A percentile compares a stretch with the other conserved stretches of the same genome.
Evolutionary conservation across 2,797 vertebrate species (phyloP).

Genomic region (Xenentodon cancila): DNA sequence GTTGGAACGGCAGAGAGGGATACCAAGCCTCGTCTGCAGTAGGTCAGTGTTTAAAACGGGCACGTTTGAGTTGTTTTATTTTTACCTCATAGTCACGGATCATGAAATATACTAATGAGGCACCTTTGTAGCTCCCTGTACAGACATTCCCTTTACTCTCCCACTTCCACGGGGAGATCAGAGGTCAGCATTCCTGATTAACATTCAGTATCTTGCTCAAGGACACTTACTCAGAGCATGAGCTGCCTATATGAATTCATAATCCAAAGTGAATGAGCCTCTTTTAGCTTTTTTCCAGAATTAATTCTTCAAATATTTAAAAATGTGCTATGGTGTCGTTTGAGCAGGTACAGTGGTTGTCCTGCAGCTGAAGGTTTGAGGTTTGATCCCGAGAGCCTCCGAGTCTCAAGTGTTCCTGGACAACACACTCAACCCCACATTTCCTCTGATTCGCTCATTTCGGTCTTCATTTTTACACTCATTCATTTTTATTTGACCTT

Average conservation of each 20-base stretch:
- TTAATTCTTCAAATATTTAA: neutral
- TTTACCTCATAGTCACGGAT: constrained; percentile 9
- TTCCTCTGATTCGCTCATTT: no score
- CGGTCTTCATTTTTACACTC: no score
- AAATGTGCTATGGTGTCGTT: neutral
- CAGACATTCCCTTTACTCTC: constrained; percentile 24
- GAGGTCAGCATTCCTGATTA: constrained; percentile 41
- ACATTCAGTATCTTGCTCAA: neutral
- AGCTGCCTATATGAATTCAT: constrained; percentile 17
- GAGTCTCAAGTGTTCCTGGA: no score
- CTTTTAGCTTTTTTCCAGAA: neutral
- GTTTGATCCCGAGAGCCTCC: no score
- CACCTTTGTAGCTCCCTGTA: constrained; percentile 38
- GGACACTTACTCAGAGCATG: neutral
- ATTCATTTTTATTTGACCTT: no score
- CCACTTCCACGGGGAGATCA: constrained; percentile 41
- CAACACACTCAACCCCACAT: no score
- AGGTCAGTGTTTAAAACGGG: neutral
- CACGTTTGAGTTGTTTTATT: neutral
- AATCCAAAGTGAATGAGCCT: neutral
- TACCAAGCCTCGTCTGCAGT: constrained; percentile 25
- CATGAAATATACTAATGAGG: constrained; percentile 50
- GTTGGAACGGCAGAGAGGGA: constrained; percentile 56
- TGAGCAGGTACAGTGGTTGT: no score
- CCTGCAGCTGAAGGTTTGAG: no score